Conservation (phyloP, 2,113 vertebrate genomes). For the Pedetes capensis region DNA sequence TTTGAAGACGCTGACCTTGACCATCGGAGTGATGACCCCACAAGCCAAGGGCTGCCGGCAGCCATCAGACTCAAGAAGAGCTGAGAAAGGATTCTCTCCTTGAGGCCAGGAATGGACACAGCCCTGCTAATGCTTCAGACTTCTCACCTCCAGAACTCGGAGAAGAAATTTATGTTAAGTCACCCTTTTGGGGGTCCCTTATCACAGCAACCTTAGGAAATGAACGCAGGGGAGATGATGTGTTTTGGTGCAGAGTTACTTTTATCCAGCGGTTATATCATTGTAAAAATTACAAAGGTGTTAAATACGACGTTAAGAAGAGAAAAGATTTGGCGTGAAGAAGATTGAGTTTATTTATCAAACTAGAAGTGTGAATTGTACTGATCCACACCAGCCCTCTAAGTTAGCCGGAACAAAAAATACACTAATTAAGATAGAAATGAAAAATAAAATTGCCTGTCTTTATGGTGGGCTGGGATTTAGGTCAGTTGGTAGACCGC, state of each 20-base stretch:
- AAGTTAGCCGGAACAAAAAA: neutral
- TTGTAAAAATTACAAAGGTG: neutral
- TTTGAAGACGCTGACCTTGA: neutral
- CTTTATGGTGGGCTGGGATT: too few relatives aligned
- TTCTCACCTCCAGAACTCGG: neutral
- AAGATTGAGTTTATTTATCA: neutral
- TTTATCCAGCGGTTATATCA: neutral
- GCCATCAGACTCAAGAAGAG: neutral
- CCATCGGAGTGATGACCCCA: rapidly evolving
- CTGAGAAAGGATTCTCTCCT: neutral
- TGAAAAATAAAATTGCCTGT: neutral
- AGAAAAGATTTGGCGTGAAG: neutral
- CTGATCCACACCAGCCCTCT: neutral
- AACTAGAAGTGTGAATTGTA: neutral
- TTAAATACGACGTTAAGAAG: neutral
- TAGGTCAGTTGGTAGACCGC: too few relatives aligned
- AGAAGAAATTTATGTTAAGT: neutral
- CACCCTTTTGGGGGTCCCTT: neutral
- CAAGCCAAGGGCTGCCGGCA: neutral
- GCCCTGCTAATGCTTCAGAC: neutral
- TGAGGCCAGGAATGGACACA: too few relatives aligned
- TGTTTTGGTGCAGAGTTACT: neutral
- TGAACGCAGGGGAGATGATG: neutral
- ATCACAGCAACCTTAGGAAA: neutral
- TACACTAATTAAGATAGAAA: neutral